phyloP scores from a whole-genome alignment of 1,140 invertebrate species.

The Drosophila malerkotliana region DNA sequence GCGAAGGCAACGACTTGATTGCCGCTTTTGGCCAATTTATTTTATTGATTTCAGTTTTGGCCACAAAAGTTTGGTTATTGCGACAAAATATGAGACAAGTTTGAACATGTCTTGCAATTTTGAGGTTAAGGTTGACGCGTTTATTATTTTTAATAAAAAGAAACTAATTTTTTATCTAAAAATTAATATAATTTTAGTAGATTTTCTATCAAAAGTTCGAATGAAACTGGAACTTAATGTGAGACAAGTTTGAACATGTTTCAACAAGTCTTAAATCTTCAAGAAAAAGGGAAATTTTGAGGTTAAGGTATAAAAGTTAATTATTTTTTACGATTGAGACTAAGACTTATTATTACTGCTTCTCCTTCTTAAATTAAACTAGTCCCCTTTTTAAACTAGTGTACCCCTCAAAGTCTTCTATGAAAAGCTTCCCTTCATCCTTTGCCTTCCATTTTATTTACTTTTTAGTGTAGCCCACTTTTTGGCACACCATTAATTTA shows the following conservation, averaged over 20 bases:
- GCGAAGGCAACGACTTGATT: not conserved
- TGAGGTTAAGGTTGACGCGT: too few species aligned
- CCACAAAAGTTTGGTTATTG: not conserved
- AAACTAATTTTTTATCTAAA: too few species aligned
- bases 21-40: not conserved
- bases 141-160: too few species aligned
- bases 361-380: too few species aligned
- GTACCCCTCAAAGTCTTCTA: not conserved
- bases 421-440: not conserved
- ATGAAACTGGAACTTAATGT: not conserved
- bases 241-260: not conserved
- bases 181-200: too few species aligned
- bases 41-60: constrained; percentile 5
- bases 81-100: not conserved
- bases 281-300: too few species aligned
- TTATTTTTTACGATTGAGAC: too few species aligned
- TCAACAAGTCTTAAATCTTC: too few species aligned
- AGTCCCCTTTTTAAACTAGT: not conserved
- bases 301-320: too few species aligned
- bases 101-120: not conserved
- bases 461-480: constrained; percentile 57
- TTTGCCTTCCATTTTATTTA: constrained; percentile 2
- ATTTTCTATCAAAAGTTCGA: too few species aligned
- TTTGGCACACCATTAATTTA: constrained; percentile 73
- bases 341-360: too few species aligned